These are phyloP conservation scores for Trichonephila clavipes DNA, from an alignment of 1,140 invertebrate genomes.

Conservation along the genomic window DNA sequence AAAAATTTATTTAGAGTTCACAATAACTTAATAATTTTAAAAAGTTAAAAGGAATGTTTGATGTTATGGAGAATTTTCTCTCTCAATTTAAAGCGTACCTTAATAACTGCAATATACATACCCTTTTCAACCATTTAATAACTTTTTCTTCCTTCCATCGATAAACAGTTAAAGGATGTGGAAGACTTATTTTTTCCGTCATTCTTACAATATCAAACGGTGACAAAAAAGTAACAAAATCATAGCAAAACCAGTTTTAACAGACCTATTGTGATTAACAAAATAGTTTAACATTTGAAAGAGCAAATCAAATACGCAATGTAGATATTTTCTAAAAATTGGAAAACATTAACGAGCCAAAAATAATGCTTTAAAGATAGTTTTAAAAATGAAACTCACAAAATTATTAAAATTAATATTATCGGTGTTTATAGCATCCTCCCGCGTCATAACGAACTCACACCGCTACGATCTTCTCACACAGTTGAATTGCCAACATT, in stretches of 20 bases:
- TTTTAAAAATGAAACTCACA: not conserved
- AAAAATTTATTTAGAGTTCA: too few species aligned
- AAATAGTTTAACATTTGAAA: not conserved
- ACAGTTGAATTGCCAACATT: slow-evolving; percentile 34
- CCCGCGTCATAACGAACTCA: not conserved
- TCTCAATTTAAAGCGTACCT: not conserved
- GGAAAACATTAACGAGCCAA: too few species aligned
- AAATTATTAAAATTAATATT: not conserved
- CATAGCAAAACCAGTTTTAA: not conserved
- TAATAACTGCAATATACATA: slow-evolving; percentile 7
- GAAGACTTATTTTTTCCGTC: slow-evolving; percentile 60
- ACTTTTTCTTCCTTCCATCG: slow-evolving; percentile 69
- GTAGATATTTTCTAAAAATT: not conserved
- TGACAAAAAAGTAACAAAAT: not conserved
- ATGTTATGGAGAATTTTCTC: too few species aligned
- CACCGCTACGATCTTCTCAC: not conserved
- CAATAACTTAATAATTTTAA: too few species aligned
- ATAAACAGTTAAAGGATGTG: slow-evolving; percentile 38
- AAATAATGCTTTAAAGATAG: too few species aligned
- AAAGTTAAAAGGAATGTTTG: too few species aligned
- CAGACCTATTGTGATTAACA: not conserved
- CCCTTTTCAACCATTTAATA: slow-evolving; percentile 68
- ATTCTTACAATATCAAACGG: slow-evolving; percentile 24
- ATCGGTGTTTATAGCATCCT: not conserved
- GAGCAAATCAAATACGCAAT: not conserved